Conservation (phyloP, 2,888 invertebrate genomes). For the Bombylius discolor region DNA sequence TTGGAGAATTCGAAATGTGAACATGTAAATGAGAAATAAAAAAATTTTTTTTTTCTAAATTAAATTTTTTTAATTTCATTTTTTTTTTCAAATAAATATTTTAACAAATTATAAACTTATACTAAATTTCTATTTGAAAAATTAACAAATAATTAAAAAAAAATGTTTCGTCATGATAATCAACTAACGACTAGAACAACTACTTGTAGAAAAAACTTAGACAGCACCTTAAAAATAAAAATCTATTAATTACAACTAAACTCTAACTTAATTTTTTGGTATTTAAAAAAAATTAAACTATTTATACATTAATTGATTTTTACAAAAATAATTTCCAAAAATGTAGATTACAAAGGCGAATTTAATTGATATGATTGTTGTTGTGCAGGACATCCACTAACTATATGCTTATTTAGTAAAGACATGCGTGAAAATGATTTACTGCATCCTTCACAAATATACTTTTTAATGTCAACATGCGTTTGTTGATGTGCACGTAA, state of each 20-base stretch:
- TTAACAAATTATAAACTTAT: background rate
- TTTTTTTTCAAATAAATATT: background rate
- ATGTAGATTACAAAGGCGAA: too few relatives aligned
- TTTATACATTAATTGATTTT: too few relatives aligned
- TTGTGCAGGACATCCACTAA: slow-evolving; percentile 25
- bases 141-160: background rate
- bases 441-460: slow-evolving; percentile 30
- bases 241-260: too few relatives aligned
- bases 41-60: too few relatives aligned
- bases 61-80: too few relatives aligned
- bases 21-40: too few relatives aligned
- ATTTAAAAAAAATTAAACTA: too few relatives aligned
- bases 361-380: background rate
- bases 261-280: too few relatives aligned
- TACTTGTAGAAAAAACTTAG: background rate
- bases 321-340: too few relatives aligned
- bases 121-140: background rate
- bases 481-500: slow-evolving; percentile 35
- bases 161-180: background rate
- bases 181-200: background rate
- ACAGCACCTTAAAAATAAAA: background rate
- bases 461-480: slow-evolving; percentile 34
- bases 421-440: slow-evolving; percentile 36
- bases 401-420: slow-evolving; percentile 29
- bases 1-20: too few relatives aligned